These are phyloP conservation scores for Macrochelys suwanniensis DNA, from an alignment of 2,797 vertebrate genomes.

Conservation along the genomic window DNA sequence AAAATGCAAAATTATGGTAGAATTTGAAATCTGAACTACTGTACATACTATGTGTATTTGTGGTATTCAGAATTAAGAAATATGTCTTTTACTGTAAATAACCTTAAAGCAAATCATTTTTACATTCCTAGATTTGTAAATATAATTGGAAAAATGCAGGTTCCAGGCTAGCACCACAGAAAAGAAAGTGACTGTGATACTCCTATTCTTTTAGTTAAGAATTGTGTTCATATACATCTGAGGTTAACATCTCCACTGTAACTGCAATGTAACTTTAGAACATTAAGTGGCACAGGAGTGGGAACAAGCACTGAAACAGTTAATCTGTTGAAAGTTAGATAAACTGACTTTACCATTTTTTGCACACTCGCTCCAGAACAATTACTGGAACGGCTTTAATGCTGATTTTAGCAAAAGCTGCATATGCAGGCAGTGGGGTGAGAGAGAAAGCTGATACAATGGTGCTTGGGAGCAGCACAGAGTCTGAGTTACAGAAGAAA, in stretches of 20 bases:
- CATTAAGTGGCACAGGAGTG: not conserved
- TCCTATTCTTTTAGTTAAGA: not conserved
- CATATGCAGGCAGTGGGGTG: no score
- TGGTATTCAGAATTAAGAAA: no score
- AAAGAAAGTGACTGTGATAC: not conserved
- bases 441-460: no score
- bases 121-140: no score
- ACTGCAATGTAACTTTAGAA: not conserved
- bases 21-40: no score
- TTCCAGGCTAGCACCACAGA: no score
- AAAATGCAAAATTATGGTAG: no score
- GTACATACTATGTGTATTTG: no score
- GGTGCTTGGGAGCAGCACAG: not conserved
- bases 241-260: not conserved
- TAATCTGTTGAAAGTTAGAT: constrained; percentile 18
- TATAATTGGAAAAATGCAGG: no score
- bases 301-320: constrained; percentile 10
- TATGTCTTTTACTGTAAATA: no score
- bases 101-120: no score
- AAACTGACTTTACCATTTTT: constrained; percentile 8
- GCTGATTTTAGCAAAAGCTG: constrained; percentile 24
- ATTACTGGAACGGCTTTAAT: constrained; percentile 62
- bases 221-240: not conserved
- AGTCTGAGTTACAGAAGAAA: constrained; percentile 33
- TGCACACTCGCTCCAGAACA: constrained; percentile 43